These are phyloP conservation scores for Nephrotoma flavescens DNA, from an alignment of 2,888 invertebrate genomes.

Conservation along the genomic window DNA sequence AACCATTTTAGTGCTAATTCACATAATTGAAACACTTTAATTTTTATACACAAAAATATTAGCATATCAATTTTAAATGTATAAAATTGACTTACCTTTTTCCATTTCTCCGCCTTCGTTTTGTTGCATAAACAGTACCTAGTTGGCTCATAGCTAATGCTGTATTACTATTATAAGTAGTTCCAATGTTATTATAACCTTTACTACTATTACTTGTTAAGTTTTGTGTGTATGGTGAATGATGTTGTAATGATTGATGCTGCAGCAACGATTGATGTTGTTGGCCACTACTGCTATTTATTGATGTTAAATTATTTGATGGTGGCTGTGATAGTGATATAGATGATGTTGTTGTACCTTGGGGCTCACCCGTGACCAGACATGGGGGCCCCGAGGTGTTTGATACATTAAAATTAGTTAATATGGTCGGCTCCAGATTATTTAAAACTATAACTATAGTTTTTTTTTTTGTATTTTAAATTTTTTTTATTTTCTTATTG, in stretches of 20 bases:
- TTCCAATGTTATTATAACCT: background rate
- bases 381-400: slow-evolving; percentile 5
- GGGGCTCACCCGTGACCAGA: slow-evolving; percentile 6
- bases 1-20: too few relatives aligned
- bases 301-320: background rate
- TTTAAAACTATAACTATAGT: background rate
- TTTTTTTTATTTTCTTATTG: background rate
- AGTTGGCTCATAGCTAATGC: slow-evolving; percentile 62
- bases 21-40: too few relatives aligned
- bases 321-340: background rate
- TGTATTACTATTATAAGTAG: background rate
- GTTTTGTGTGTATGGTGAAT: background rate
- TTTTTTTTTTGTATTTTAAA: background rate
- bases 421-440: slow-evolving; percentile 14
- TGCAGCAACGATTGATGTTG: background rate
- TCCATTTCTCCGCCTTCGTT: slow-evolving; percentile 85
- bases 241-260: background rate
- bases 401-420: slow-evolving; percentile 2
- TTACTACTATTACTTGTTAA: background rate
- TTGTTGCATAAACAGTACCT: slow-evolving; percentile 94
- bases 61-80: too few relatives aligned
- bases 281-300: background rate
- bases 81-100: slow-evolving; percentile 64
- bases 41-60: too few relatives aligned
- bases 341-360: slow-evolving; percentile 1